phyloP scores from a whole-genome alignment of 2,888 invertebrate genomes.

The Drosophila meridiana region DNA sequence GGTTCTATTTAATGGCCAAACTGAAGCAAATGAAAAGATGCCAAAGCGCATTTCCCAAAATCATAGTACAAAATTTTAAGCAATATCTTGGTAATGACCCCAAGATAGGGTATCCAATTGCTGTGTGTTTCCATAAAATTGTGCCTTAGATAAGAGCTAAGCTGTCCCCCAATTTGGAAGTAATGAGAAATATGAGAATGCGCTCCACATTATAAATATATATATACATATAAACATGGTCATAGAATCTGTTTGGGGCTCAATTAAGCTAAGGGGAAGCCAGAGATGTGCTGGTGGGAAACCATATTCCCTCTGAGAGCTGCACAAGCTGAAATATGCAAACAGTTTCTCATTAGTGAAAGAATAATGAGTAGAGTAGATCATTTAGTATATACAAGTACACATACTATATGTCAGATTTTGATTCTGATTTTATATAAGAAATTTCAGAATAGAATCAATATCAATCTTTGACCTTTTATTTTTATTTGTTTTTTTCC shows the following conservation, averaged over 20 bases:
- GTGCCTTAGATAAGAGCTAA: slow-evolving; percentile 8
- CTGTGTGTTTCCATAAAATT: slow-evolving; percentile 23
- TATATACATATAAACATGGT: too few relatives aligned
- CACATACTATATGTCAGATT: not conserved
- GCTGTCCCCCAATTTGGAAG: not conserved
- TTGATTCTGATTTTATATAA: not conserved
- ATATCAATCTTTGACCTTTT: slow-evolving; percentile 9
- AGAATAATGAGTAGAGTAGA: not conserved
- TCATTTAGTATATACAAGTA: too few relatives aligned
- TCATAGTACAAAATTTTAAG: not conserved
- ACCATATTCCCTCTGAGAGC: slow-evolving; percentile 1
- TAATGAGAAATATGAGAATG: slow-evolving; percentile 42
- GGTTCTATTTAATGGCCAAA: not conserved
- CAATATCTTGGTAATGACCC: not conserved
- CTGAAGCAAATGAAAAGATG: not conserved
- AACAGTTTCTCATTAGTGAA: slow-evolving; percentile 8
- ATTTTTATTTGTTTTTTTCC: slow-evolving; percentile 10
- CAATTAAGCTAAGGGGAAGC: slow-evolving; percentile 25
- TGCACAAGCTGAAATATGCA: slow-evolving; percentile 1
- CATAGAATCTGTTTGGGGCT: slow-evolving; percentile 5
- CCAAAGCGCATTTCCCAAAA: not conserved
- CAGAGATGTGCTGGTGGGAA: slow-evolving; percentile 21
- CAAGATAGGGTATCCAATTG: slow-evolving; percentile 33
- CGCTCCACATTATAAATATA: not conserved
- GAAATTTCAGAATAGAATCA: not conserved